phyloP scores from a whole-genome alignment of 2,797 vertebrate genomes.

The Rhynchotus rufescens region DNA sequence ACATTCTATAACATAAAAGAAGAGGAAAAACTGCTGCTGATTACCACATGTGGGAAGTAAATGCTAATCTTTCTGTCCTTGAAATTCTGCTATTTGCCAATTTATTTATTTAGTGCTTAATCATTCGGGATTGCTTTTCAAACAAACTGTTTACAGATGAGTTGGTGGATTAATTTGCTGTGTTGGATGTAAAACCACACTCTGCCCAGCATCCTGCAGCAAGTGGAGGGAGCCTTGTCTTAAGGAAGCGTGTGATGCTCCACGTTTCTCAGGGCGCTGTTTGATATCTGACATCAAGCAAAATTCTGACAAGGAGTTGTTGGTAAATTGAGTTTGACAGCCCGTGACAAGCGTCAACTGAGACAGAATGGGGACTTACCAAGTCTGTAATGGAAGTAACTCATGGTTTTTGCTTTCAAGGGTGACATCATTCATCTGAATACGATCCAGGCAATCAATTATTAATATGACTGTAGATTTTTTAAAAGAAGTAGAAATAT shows the following conservation, averaged over 20 bases:
- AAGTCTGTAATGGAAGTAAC: constrained; percentile 5
- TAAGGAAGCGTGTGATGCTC: background rate
- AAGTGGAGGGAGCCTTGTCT: background rate
- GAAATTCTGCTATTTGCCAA: constrained; percentile 3
- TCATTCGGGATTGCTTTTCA: constrained; percentile 24
- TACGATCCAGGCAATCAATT: constrained; percentile 45
- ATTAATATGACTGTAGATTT: constrained; percentile 35
- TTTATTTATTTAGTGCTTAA: constrained; percentile 18
- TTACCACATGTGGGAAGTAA: constrained; percentile 9
- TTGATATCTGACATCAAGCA: constrained; percentile 43
- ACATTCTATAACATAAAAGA: constrained; percentile 45
- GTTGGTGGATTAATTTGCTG: constrained; percentile 1
- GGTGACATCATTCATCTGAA: constrained; percentile 56
- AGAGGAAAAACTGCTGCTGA: constrained; percentile 19
- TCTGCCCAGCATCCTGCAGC: background rate
- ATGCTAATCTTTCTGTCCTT: background rate
- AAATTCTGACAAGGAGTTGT: constrained; percentile 57
- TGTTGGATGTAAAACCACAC: background rate
- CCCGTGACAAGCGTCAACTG: background rate
- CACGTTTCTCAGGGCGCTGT: constrained; percentile 16
- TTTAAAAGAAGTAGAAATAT: background rate
- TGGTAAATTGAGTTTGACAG: constrained; percentile 62
- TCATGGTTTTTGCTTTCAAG: background rate
- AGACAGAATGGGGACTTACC: constrained; percentile 74
- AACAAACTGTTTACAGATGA: constrained; percentile 45